phyloP scores from a whole-genome alignment of 2,888 invertebrate species.

The Melinaea marsaeus region DNA sequence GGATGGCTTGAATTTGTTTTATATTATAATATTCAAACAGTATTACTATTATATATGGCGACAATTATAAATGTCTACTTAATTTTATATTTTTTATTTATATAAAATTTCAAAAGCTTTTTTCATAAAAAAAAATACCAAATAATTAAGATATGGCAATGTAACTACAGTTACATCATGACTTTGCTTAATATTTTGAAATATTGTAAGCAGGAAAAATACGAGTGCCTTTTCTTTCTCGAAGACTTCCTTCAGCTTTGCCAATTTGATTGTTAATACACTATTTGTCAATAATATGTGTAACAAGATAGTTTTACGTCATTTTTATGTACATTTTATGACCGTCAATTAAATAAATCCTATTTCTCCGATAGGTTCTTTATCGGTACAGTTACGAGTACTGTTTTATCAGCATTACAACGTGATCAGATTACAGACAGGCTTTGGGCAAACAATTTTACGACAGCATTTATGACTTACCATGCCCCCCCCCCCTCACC shows the following conservation, averaged over 20 bases:
- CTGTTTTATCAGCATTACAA: constrained; percentile 39
- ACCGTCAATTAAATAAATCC: constrained; percentile 36
- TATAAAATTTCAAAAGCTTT: too few relatives aligned
- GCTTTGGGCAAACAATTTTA: constrained; percentile 63
- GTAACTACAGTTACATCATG: too few relatives aligned
- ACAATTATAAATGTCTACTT: too few relatives aligned
- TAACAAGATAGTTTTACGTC: constrained; percentile 13
- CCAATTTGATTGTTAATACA: constrained; percentile 1
- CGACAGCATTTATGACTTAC: constrained; percentile 65
- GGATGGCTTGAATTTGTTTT: neutral
- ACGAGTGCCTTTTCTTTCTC: too few relatives aligned
- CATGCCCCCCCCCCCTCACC: constrained; percentile 54
- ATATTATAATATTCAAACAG: neutral
- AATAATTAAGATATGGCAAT: too few relatives aligned
- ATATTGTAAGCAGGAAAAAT: too few relatives aligned
- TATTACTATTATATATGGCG: too few relatives aligned
- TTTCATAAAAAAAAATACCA: too few relatives aligned
- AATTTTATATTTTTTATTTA: too few relatives aligned
- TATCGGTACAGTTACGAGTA: constrained; percentile 34
- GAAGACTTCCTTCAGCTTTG: neutral
- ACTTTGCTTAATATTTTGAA: too few relatives aligned
- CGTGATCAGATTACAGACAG: constrained; percentile 59
- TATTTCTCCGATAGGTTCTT: constrained; percentile 34
- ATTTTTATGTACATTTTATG: constrained; percentile 28
- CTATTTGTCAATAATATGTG: constrained; percentile 8